Base-by-base conservation (phyloP, 2,888 invertebrate species). In the Phortica magna region DNA sequence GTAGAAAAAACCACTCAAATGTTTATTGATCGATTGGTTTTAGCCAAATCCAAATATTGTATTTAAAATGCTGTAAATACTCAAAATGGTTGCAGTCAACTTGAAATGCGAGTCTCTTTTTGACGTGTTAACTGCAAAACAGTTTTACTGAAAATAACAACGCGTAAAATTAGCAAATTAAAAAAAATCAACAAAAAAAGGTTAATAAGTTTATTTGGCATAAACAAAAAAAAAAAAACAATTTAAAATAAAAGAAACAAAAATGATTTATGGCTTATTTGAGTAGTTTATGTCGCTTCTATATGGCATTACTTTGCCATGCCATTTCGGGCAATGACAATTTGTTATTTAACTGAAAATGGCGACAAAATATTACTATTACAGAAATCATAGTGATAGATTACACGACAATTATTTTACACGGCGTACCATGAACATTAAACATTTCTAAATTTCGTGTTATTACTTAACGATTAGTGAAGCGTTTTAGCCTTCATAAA, bases 11-110 rank as follows among this genome's bases (percentile, higher is more conserved):
- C 72, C 55, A 75, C 42, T 39, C 10, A 65, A 80, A 76, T 77
- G 78, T 48, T 77, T 73, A 87, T 83, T 88, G 88, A 88, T 87
- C 82, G 87, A 87, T 87, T 88, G 87, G 83, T 84, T 87, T 81
- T 88, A 78, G 76, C 87, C 86, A 86, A 88, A 88, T n/a, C 31
- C 41, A 55, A 82, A 42, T 67, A n/a, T 67, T 67, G 53, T 71
- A 71, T 71, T 71, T 71, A 53, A 71, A 71, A 71, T 71, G 70
- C 53, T 71, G 70, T 71, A 71, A 71, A 71, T 22, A 53, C 70
- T 71, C 55, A 53, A 71, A 71, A 71, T 48, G 70, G 55, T 31
- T 22, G 64, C 39, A 14, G 0, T 7, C 39, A 2, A 22, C 10
- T 12, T 48, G 48, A 48, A 14, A 9, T 14, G 9, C 48, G 14